phyloP scores from a whole-genome alignment of 1,140 invertebrate genomes.

The Drosophila quadrilineata region DNA sequence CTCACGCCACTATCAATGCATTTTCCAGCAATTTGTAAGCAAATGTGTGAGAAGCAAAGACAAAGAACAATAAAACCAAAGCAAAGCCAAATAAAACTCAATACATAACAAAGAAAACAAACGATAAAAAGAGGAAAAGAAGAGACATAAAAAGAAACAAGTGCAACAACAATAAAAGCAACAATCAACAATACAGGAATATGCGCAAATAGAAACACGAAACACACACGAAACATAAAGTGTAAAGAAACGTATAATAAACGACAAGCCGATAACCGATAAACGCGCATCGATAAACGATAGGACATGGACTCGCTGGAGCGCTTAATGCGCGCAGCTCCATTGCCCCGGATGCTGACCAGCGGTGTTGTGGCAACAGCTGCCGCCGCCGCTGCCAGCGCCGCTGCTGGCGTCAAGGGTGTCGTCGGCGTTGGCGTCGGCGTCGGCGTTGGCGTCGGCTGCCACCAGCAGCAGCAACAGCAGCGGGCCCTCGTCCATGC shows the following conservation, averaged over 20 bases:
- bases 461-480: slow-evolving; percentile 81
- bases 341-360: slow-evolving; percentile 85
- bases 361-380: slow-evolving; percentile 86
- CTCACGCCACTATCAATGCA: neutral
- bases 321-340: slow-evolving; percentile 87
- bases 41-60: slow-evolving; percentile 55
- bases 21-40: slow-evolving; percentile 55
- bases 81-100: slow-evolving; percentile 39
- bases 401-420: slow-evolving; percentile 83
- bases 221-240: neutral
- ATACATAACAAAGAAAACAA: slow-evolving; percentile 27
- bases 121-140: neutral
- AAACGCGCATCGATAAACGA: slow-evolving; percentile 4
- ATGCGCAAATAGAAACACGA: slow-evolving; percentile 13
- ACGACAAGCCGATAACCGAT: slow-evolving; percentile 22
- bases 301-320: slow-evolving; percentile 89
- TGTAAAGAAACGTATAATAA: slow-evolving; percentile 13
- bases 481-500: slow-evolving; percentile 88
- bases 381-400: slow-evolving; percentile 56
- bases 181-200: slow-evolving; percentile 12
- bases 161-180: slow-evolving; percentile 14
- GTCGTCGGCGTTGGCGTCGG: slow-evolving; percentile 55
- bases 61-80: slow-evolving; percentile 9
- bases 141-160: slow-evolving; percentile 24
- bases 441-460: slow-evolving; percentile 82